Evolutionary conservation across 1,140 invertebrate species (phyloP).

Genomic region (Philotrypesis tridentata): DNA sequence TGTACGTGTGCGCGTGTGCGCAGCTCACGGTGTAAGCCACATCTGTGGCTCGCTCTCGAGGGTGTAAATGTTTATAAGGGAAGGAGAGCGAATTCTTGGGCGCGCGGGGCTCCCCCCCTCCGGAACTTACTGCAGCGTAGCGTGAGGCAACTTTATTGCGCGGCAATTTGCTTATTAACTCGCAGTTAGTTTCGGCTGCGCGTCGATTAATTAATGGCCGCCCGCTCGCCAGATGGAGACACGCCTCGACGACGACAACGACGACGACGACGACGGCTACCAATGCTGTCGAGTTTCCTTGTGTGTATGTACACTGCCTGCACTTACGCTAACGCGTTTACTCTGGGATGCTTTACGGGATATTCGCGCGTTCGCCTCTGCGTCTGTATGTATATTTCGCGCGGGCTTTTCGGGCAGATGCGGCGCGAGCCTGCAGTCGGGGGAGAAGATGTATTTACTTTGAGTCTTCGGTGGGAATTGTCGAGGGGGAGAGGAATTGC

Average conservation of each 20-base stretch:
- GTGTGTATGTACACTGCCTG: no score
- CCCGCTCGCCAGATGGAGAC: constrained; percentile 67
- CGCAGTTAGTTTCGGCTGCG: constrained; percentile 66
- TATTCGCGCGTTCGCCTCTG: not conserved
- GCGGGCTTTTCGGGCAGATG: not conserved
- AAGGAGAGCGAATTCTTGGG: constrained; percentile 36
- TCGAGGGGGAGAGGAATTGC: not conserved
- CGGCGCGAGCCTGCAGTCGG: not conserved
- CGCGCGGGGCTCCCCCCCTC: not conserved
- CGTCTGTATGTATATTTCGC: not conserved
- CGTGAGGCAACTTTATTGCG: constrained; percentile 64
- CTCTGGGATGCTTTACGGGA: not conserved
- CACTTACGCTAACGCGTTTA: not conserved
- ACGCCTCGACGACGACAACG: constrained; percentile 58
- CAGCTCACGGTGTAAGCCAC: constrained; percentile 55
- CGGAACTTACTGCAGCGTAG: constrained; percentile 31
- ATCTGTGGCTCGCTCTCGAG: constrained; percentile 64
- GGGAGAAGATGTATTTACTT: no score
- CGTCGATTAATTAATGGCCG: constrained; percentile 69
- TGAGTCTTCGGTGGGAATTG: not conserved
- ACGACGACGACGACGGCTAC: constrained; percentile 20
- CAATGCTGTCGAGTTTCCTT: constrained; percentile 19
- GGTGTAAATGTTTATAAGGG: constrained; percentile 61
- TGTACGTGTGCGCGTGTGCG: not conserved
- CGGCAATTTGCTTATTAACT: constrained; percentile 71